phyloP scores from a whole-genome alignment of 1,140 invertebrate genomes.

The Drosophila ironensis region DNA sequence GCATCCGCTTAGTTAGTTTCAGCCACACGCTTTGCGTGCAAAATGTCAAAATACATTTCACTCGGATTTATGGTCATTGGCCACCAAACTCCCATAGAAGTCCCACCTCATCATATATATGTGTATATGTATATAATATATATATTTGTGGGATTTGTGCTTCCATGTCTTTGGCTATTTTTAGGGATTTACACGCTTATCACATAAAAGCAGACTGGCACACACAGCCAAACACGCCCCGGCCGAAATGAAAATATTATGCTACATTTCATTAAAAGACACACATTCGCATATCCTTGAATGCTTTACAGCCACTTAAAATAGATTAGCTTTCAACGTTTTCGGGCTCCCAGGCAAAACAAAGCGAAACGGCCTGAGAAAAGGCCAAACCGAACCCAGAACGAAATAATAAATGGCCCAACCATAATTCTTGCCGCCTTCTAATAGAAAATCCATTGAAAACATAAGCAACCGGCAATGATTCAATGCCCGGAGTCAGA shows the following conservation, averaged over 20 bases:
- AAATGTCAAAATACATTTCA: slow-evolving; percentile 80
- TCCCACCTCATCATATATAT: slow-evolving; percentile 16
- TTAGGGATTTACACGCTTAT: slow-evolving; percentile 75
- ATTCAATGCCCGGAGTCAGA: slow-evolving; percentile 63
- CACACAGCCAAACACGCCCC: slow-evolving; percentile 27
- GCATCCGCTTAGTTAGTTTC: slow-evolving; percentile 66
- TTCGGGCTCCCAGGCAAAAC: slow-evolving; percentile 31
- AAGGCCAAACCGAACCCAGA: slow-evolving; percentile 1
- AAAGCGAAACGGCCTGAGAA: slow-evolving; percentile 23
- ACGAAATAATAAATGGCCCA: slow-evolving; percentile 57
- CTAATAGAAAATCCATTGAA: slow-evolving; percentile 67
- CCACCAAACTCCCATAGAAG: slow-evolving; percentile 27
- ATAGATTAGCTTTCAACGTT: slow-evolving; percentile 74
- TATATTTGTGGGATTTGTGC: slow-evolving; percentile 39
- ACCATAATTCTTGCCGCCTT: slow-evolving; percentile 41
- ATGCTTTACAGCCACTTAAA: slow-evolving; percentile 72
- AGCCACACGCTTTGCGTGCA: slow-evolving; percentile 67
- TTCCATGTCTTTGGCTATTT: slow-evolving; percentile 70
- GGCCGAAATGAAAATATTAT: slow-evolving; percentile 69
- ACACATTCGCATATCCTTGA: slow-evolving; percentile 20
- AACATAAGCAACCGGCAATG: slow-evolving; percentile 73
- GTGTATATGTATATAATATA: no score
- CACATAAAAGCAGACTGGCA: no score
- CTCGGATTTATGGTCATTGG: slow-evolving; percentile 77
- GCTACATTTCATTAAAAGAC: slow-evolving; percentile 69